Evolutionary conservation across 2,888 invertebrate species (phyloP).

Genomic region (Artemia sinica): DNA sequence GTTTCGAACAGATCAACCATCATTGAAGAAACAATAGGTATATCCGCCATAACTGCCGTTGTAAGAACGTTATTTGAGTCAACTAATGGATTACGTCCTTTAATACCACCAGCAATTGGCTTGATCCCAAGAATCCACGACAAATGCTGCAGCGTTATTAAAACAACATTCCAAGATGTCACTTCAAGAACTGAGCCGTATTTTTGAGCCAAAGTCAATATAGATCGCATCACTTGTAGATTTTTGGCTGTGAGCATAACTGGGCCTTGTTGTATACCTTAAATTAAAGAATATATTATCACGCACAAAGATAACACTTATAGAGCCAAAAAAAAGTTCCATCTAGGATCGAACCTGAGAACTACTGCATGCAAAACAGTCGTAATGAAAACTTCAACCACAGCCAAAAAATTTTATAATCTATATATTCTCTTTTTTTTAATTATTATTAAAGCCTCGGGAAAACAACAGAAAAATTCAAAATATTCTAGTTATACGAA

Average conservation of each 20-base stretch:
- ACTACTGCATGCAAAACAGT: too few relatives aligned
- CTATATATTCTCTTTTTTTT: too few relatives aligned
- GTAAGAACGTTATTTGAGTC: slow-evolving; percentile 59
- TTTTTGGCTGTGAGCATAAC: slow-evolving; percentile 97
- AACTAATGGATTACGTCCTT: slow-evolving; percentile 56
- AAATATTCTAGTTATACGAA: too few relatives aligned
- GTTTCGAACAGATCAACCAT: slow-evolving; percentile 83
- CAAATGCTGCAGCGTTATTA: slow-evolving; percentile 72
- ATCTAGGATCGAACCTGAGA: too few relatives aligned
- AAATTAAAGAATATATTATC: slow-evolving; percentile 17
- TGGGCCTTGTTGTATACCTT: slow-evolving; percentile 60
- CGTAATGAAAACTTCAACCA: too few relatives aligned
- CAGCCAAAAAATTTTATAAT: too few relatives aligned
- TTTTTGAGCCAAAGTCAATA: slow-evolving; percentile 71
- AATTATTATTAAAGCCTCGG: too few relatives aligned
- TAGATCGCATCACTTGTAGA: slow-evolving; percentile 83
- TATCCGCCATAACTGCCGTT: slow-evolving; percentile 87
- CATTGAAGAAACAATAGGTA: slow-evolving; percentile 75
- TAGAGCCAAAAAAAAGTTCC: too few relatives aligned
- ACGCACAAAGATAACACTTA: slow-evolving; percentile 23
- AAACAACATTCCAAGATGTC: slow-evolving; percentile 84
- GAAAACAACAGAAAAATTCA: too few relatives aligned
- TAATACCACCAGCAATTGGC: slow-evolving; percentile 82
- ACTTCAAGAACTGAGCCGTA: slow-evolving; percentile 71
- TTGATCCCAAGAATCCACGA: slow-evolving; percentile 90